A percentile compares a stretch with the other conserved stretches of the same genome.
Conservation (phyloP, 1,140 invertebrate genomes). For the Pollicipes pollicipes region DNA sequence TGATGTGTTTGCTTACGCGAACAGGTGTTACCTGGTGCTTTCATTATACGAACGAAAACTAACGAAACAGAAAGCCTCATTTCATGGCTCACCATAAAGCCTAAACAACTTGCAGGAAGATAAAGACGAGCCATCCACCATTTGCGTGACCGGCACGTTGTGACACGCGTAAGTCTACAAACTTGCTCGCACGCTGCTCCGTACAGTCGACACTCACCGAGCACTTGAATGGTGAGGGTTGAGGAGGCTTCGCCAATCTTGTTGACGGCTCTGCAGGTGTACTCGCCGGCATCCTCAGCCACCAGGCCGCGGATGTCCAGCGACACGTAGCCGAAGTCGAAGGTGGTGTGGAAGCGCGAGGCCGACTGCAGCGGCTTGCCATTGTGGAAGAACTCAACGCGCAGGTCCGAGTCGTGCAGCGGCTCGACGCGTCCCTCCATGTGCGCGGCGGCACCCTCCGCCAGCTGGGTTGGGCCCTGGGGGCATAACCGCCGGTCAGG, state of each 20-base stretch:
- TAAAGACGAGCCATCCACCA: no score
- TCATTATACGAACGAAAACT: no score
- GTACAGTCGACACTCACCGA: slow-evolving; percentile 28
- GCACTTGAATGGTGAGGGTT: slow-evolving; percentile 24
- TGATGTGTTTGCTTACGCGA: no score
- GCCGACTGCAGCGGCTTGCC: slow-evolving; percentile 70
- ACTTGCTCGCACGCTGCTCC: no score
- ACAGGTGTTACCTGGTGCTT: no score
- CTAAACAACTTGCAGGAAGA: no score
- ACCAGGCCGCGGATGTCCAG: slow-evolving; percentile 76
- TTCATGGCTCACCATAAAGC: no score
- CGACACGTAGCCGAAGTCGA: slow-evolving; percentile 88
- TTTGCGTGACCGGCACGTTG: no score
- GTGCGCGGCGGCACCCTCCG: slow-evolving; percentile 70
- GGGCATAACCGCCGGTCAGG: slow-evolving; percentile 10
- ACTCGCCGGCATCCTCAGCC: slow-evolving; percentile 84
- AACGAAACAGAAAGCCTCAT: no score
- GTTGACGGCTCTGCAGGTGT: slow-evolving; percentile 75
- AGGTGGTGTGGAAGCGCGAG: slow-evolving; percentile 75
- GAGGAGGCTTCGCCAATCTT: slow-evolving; percentile 51
- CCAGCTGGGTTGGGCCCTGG: slow-evolving; percentile 60
- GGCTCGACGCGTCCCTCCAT: slow-evolving; percentile 83
- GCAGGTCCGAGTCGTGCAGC: slow-evolving; percentile 70
- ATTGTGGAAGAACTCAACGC: slow-evolving; percentile 80
- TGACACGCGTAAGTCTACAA: no score